Percentiles rank a stretch among this genome's conserved stretches.
phyloP scores from a whole-genome alignment of 2,113 vertebrate species.

The Falco punctatus region DNA sequence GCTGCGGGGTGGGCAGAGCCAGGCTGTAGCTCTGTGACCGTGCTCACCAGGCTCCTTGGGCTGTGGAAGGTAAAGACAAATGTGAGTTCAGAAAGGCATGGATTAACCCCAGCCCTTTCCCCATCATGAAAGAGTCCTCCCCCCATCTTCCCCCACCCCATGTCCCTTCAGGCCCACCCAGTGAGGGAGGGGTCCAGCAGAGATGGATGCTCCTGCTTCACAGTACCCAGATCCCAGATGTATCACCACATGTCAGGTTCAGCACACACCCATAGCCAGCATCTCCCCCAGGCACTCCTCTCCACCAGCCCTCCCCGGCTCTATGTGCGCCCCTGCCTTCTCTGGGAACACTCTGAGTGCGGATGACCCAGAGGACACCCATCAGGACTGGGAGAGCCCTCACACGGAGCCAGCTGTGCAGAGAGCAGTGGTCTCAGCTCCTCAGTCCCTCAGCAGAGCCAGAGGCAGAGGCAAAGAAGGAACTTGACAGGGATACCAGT shows the following conservation, averaged over 20 bases:
- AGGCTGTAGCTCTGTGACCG: not conserved
- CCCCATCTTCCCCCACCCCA: too few relatives aligned
- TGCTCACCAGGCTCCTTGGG: not conserved
- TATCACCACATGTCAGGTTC: not conserved
- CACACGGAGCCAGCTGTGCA: not conserved
- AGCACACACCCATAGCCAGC: not conserved
- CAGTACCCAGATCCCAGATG: not conserved
- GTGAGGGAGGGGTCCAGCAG: not conserved
- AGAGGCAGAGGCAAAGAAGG: not conserved
- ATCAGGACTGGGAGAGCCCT: not conserved
- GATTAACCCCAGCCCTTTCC: not conserved
- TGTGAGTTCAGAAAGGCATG: not conserved
- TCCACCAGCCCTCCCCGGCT: not conserved
- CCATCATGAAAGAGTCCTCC: fast-evolving
- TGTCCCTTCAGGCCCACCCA: not conserved
- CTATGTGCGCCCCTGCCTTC: not conserved
- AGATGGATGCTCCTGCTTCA: not conserved
- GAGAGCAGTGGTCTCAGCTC: not conserved
- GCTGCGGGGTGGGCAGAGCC: not conserved
- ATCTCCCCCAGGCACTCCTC: not conserved
- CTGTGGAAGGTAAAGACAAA: slow-evolving; percentile 19
- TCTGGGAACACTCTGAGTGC: not conserved
- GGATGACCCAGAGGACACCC: not conserved
- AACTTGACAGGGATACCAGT: not conserved
- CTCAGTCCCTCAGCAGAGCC: not conserved